Evolutionary conservation across 2,113 vertebrate species (phyloP).

Genomic region (Bos javanicus): DNA sequence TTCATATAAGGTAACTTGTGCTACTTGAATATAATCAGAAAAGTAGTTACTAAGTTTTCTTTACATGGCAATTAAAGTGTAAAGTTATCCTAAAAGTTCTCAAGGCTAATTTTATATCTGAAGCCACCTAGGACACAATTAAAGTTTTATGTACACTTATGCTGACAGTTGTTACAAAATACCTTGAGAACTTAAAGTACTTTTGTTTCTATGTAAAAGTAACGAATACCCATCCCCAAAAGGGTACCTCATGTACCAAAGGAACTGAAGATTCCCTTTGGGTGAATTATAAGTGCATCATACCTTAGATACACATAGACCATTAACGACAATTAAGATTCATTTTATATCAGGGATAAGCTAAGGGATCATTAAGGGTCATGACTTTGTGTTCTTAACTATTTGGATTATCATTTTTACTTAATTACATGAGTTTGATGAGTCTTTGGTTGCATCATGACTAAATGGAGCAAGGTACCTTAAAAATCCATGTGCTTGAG

Average conservation of each 20-base stretch:
- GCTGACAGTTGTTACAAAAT: slow-evolving; percentile 47
- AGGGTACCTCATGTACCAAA: slow-evolving; percentile 47
- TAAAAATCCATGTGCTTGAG: neutral
- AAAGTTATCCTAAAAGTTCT: slow-evolving; percentile 62
- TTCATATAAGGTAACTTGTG: slow-evolving; percentile 56
- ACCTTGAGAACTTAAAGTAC: slow-evolving; percentile 64
- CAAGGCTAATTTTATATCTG: slow-evolving; percentile 66
- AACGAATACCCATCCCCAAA: slow-evolving; percentile 75
- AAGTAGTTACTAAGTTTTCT: slow-evolving; percentile 71
- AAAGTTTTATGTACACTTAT: slow-evolving; percentile 64
- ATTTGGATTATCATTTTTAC: slow-evolving; percentile 82
- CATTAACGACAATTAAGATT: slow-evolving; percentile 84
- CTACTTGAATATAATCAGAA: slow-evolving; percentile 67
- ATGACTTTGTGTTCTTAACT: slow-evolving; percentile 76
- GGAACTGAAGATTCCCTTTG: slow-evolving; percentile 74
- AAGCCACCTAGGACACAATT: slow-evolving; percentile 68
- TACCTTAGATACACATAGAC: slow-evolving; percentile 79
- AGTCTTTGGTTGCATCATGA: slow-evolving; percentile 73
- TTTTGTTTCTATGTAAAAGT: slow-evolving; percentile 65
- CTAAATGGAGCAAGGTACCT: slow-evolving; percentile 6
- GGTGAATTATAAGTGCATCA: slow-evolving; percentile 69
- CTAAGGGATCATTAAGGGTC: slow-evolving; percentile 76
- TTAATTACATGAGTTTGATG: slow-evolving; percentile 79
- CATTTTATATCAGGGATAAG: slow-evolving; percentile 77
- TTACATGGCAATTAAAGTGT: slow-evolving; percentile 58